Percentiles rank a stretch among this genome's conserved stretches.
Evolutionary conservation across 1,140 invertebrate species (phyloP).

Genomic region (Chlorops oryzae): DNA sequence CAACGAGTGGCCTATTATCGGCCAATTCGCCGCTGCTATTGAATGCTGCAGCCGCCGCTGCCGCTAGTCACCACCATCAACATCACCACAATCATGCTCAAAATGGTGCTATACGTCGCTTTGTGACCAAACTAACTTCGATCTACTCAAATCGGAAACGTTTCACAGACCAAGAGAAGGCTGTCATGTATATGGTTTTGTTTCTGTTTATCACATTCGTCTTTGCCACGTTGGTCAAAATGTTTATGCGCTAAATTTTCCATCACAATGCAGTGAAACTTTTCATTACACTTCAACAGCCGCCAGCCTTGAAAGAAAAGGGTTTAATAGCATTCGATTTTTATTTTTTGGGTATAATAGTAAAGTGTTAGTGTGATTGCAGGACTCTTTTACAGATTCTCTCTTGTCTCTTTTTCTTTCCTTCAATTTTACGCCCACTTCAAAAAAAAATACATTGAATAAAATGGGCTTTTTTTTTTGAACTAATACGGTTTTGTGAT

Average conservation of each 20-base stretch:
- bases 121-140: constrained; percentile 26
- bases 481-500: no score
- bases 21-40: constrained; percentile 16
- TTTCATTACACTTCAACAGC: no score
- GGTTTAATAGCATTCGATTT: no score
- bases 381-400: no score
- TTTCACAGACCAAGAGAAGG: constrained; percentile 42
- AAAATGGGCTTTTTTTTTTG: no score
- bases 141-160: constrained; percentile 40
- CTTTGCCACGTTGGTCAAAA: constrained; percentile 39
- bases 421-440: no score
- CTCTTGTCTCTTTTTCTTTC: no score
- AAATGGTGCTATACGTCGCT: constrained; percentile 23
- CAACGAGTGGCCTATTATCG: constrained; percentile 11
- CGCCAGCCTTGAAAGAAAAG: no score
- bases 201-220: constrained; percentile 42
- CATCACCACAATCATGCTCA: constrained; percentile 17
- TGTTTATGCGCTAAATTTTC: constrained; percentile 18
- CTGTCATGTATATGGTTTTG: constrained; percentile 41
- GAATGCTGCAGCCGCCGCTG: constrained; percentile 6
- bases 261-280: no score
- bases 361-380: no score
- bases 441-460: no score
- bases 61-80: constrained; percentile 4
- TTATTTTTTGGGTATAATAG: no score